Percentiles rank a stretch among this genome's conserved stretches.
These are phyloP conservation scores for Junonia oenone DNA, from an alignment of 2,888 invertebrate species.

Conservation along the genomic window DNA sequence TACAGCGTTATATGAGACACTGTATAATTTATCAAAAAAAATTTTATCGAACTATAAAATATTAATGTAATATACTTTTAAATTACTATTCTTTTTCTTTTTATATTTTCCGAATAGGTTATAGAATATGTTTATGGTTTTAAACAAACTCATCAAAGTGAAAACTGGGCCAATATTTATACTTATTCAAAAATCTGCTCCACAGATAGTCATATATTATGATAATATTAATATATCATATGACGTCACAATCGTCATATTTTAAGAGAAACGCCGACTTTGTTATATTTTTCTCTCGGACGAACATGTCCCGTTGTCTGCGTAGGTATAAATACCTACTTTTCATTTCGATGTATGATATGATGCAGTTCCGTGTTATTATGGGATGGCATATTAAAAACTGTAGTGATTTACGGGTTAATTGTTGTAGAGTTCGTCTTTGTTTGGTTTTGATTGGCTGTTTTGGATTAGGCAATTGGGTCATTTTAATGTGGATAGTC, in stretches of 20 bases:
- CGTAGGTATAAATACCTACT: constrained; percentile 8
- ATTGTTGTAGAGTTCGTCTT: neutral
- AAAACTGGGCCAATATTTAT: too few relatives aligned
- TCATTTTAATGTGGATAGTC: too few relatives aligned
- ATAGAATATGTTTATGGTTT: too few relatives aligned
- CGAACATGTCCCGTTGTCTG: neutral
- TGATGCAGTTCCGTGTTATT: neutral
- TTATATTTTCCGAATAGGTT: too few relatives aligned
- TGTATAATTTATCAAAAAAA: too few relatives aligned
- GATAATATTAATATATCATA: neutral
- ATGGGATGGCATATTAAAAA: neutral
- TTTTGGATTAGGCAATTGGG: neutral
- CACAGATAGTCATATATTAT: neutral
- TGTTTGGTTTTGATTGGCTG: neutral
- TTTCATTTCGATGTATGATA: constrained; percentile 6
- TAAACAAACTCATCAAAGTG: neutral
- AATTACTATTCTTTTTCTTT: too few relatives aligned
- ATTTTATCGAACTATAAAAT: too few relatives aligned
- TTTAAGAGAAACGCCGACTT: too few relatives aligned
- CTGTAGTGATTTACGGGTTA: neutral
- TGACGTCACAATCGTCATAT: constrained; percentile 4
- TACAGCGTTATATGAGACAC: too few relatives aligned
- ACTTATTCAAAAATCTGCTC: neutral
- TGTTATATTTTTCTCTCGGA: neutral
- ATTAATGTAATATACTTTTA: too few relatives aligned